These are phyloP conservation scores for Euzetes globulus DNA, from an alignment of 2,888 invertebrate species.

Conservation along the genomic window DNA sequence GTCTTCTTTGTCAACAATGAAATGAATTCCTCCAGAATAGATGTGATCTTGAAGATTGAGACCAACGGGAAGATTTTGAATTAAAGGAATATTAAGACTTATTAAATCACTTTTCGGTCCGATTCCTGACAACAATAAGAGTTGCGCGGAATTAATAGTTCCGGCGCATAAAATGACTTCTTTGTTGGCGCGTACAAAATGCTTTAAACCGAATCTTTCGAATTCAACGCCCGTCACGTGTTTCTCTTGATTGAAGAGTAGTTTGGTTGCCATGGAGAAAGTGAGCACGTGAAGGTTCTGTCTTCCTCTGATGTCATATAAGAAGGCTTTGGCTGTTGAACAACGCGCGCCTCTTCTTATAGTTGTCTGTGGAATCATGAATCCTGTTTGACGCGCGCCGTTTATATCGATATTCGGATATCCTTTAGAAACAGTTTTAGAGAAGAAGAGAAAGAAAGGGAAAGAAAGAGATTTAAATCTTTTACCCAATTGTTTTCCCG, in stretches of 20 bases:
- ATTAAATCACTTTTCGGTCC: background rate
- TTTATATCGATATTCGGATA: slow-evolving; percentile 25
- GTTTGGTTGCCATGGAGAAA: slow-evolving; percentile 18
- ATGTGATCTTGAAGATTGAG: too few species aligned
- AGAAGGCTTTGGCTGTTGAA: slow-evolving; percentile 44
- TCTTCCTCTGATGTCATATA: slow-evolving; percentile 29
- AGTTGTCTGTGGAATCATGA: slow-evolving; percentile 39
- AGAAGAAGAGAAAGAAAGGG: background rate
- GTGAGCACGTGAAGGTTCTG: too few species aligned
- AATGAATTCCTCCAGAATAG: slow-evolving; percentile 41
- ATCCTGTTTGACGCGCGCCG: slow-evolving; percentile 34
- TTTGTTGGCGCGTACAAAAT: slow-evolving; percentile 44
- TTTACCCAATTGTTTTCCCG: slow-evolving; percentile 39
- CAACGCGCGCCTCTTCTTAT: slow-evolving; percentile 43
- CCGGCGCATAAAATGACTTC: slow-evolving; percentile 44
- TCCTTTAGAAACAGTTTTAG: background rate
- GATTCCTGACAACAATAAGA: slow-evolving; percentile 44
- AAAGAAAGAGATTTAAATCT: background rate
- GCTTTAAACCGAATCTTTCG: slow-evolving; percentile 36
- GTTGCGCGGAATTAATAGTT: slow-evolving; percentile 46
- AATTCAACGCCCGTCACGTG: slow-evolving; percentile 54
- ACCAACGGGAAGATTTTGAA: too few species aligned
- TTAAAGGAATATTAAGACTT: too few species aligned
- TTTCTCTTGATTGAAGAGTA: slow-evolving; percentile 64
- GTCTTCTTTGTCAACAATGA: slow-evolving; percentile 35